A percentile compares a stretch with the other conserved stretches of the same genome.
Evolutionary conservation across 2,888 invertebrate species (phyloP).

Genomic region (Drosophila kuntzei): DNA sequence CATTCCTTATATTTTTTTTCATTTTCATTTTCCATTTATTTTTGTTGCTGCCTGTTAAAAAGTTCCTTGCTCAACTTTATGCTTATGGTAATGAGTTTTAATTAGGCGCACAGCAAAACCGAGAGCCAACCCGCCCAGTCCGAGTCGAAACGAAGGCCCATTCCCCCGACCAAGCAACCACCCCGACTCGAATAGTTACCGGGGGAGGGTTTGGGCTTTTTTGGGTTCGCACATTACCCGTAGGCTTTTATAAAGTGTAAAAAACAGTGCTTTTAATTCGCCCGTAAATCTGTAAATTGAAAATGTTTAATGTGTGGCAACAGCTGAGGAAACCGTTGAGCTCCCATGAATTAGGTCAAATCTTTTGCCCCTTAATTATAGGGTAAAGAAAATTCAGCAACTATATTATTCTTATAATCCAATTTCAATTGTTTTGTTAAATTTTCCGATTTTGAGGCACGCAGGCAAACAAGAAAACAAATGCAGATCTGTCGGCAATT

Average conservation of each 20-base stretch:
- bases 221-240: constrained; percentile 22
- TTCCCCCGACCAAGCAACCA: constrained; percentile 30
- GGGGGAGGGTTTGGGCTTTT: constrained; percentile 2
- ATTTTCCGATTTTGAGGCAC: not conserved
- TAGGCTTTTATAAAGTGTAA: constrained; percentile 45
- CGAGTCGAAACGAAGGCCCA: constrained; percentile 42
- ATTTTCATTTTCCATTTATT: constrained; percentile 13
- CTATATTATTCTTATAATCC: not conserved
- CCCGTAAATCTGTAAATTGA: constrained; percentile 44
- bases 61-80: constrained; percentile 70
- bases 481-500: constrained; percentile 11
- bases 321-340: constrained; percentile 54
- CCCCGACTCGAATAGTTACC: constrained; percentile 30
- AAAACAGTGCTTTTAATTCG: constrained; percentile 49
- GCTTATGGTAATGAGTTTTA: constrained; percentile 81
- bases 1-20: constrained; percentile 17
- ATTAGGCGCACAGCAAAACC: constrained; percentile 76
- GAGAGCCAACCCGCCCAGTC: constrained; percentile 42
- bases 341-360: constrained; percentile 40
- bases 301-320: constrained; percentile 34
- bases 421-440: not conserved
- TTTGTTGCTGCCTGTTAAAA: constrained; percentile 27
- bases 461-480: constrained; percentile 4
- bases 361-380: not conserved
- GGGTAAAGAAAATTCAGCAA: constrained; percentile 8